Conservation (phyloP, 2,797 vertebrate genomes). For the Xenops minutus region DNA sequence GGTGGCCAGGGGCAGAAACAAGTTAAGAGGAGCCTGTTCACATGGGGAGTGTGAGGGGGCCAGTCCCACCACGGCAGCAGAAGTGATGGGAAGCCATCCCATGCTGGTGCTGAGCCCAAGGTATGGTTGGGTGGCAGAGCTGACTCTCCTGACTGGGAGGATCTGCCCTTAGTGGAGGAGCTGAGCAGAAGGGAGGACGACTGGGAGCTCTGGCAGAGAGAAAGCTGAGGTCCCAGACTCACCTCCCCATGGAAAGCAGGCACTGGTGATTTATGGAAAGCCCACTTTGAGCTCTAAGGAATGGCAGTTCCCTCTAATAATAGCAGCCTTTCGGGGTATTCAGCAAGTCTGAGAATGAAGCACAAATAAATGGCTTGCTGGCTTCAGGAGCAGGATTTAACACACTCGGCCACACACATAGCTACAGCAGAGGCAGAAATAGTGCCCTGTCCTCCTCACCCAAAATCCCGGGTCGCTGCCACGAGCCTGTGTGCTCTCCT, state of each 20-base stretch:
- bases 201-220: neutral
- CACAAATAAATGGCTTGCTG: neutral
- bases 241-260: neutral
- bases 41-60: accelerated
- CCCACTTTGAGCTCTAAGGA: neutral
- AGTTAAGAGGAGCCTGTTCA: neutral
- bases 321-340: conserved; percentile 10
- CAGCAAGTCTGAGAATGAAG: conserved; percentile 13
- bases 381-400: conserved; percentile 10
- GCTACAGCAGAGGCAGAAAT: neutral
- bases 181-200: neutral
- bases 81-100: neutral
- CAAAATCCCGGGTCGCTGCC: neutral
- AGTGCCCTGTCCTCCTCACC: neutral
- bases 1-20: neutral
- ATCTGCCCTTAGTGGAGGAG: neutral
- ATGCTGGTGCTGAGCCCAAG: accelerated
- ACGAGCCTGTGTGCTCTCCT: accelerated
- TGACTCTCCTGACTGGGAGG: accelerated
- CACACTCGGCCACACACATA: conserved; percentile 9
- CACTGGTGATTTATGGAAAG: neutral
- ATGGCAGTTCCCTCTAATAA: neutral
- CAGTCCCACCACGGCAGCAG: neutral
- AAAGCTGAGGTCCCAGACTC: neutral
- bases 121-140: neutral